Evolutionary conservation across 2,888 invertebrate genomes (phyloP), one percentile per base, ranked within the genome.

Genomic region (Leucophora obtusa): DNA sequence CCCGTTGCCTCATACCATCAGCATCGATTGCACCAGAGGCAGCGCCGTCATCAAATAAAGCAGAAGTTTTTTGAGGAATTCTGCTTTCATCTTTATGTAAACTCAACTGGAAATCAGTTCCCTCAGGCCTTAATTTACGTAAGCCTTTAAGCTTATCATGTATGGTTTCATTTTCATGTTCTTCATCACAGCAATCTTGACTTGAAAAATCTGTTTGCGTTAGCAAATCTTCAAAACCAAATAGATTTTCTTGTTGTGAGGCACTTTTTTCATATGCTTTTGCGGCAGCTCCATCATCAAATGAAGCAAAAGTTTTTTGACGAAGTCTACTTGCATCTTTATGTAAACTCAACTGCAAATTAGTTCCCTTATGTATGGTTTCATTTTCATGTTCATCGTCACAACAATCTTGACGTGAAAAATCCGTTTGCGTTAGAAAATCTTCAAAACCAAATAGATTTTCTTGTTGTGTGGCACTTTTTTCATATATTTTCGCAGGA

Each of bases 361-460:
- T n/a, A n/a, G n/a, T n/a, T n/a, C n/a, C n/a, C n/a, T n/a, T n/a
- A n/a, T n/a, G n/a, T n/a, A 71, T 54, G 56, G 17, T 21, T 38
- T 9, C n/a, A 11, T 5, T 10, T 4, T 60, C 38, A n/a, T n/a
- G n/a, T 35, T 1, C 14, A 10, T 82, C 80, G 1, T 38, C 79
- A 11, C 77, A 73, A n/a, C 35, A 28, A 17, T 76, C 82, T 53
- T 72, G 74, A 14, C 78, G 65, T 1, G 66, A 59, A 11, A 8
- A 8, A 14, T 69, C 69, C 1, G 65, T 70, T 50, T 84, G 18
- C 66, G 77, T 80, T 5, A 87, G 74, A 18, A 86, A 85, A 0
- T 89, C 88, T 35, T 88, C 87, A 54, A 89, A 89, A 0, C 89
- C 89, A 76, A 89, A 89, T 0, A 87, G 82, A 81, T 85, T 83